Evolutionary conservation across 2,797 vertebrate genomes (phyloP).

Genomic region (Sarcophilus harrisii): DNA sequence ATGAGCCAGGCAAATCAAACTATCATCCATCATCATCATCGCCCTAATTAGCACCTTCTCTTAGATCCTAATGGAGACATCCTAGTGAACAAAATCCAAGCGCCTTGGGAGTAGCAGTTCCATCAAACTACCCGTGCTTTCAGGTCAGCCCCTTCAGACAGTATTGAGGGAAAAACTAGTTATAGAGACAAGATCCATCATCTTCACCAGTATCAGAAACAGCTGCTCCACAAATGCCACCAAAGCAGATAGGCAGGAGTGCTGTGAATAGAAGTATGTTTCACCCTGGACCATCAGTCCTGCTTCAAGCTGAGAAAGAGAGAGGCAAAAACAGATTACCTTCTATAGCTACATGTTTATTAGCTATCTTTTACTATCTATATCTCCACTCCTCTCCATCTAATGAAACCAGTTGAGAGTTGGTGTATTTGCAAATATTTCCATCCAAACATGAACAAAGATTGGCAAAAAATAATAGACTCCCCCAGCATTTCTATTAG

Average conservation of each 20-base stretch:
- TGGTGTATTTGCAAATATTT: slow-evolving; percentile 64
- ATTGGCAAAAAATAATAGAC: slow-evolving; percentile 38
- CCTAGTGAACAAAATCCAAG: neutral
- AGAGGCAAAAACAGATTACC: neutral
- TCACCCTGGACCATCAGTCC: neutral
- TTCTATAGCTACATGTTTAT: slow-evolving; percentile 15
- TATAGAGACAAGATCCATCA: neutral
- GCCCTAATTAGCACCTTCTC: neutral
- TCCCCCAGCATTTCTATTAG: slow-evolving; percentile 53
- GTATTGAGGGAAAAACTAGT: neutral
- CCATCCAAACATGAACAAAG: slow-evolving; percentile 59
- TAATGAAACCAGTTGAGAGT: slow-evolving; percentile 57
- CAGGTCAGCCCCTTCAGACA: neutral
- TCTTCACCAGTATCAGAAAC: neutral
- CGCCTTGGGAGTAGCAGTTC: neutral
- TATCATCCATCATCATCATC: neutral
- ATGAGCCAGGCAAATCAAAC: neutral
- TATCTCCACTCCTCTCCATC: slow-evolving; percentile 56
- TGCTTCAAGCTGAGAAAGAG: neutral
- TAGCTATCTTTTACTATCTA: slow-evolving; percentile 24
- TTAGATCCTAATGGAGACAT: neutral
- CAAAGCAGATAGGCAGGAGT: neutral
- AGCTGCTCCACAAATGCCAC: neutral
- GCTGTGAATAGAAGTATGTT: neutral
- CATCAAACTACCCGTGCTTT: neutral